A percentile compares a stretch with the other conserved stretches of the same genome.
Conservation (phyloP, 2,113 vertebrate genomes). For the Cacatua alba region DNA sequence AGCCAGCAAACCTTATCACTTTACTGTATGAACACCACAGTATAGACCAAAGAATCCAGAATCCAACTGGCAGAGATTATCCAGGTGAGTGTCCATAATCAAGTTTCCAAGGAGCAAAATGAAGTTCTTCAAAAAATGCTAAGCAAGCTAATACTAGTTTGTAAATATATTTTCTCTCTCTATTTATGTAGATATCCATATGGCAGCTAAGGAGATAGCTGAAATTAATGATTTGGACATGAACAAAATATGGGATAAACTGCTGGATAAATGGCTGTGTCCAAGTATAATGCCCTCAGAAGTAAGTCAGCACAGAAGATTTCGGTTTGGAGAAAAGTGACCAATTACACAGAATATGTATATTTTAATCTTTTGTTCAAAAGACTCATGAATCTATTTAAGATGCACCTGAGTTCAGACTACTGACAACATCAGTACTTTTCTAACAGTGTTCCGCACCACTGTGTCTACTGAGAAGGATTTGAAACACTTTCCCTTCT, state of each 20-base stretch:
- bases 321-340: not conserved
- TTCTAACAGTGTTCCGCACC: not conserved
- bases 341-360: not conserved
- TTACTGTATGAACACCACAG: conserved; percentile 89
- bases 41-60: conserved; percentile 82
- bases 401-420: not conserved
- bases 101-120: not conserved
- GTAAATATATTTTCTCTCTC: not conserved
- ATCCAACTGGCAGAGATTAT: conserved; percentile 73
- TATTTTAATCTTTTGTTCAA: not conserved
- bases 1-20: conserved; percentile 85
- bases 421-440: not conserved
- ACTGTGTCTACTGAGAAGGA: not conserved
- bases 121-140: not conserved
- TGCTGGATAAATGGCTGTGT: conserved; percentile 94
- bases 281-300: conserved; percentile 73
- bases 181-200: conserved; percentile 84
- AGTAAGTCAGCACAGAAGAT: conserved; percentile 64
- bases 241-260: conserved; percentile 84
- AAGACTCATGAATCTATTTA: not conserved
- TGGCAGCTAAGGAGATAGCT: conserved; percentile 87
- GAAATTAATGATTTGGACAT: conserved; percentile 87
- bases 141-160: not conserved
- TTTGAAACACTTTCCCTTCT: not conserved
- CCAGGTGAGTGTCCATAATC: conserved; percentile 79